Evolutionary conservation across 2,888 invertebrate genomes (phyloP).

Genomic region (Apotomis turbidana): DNA sequence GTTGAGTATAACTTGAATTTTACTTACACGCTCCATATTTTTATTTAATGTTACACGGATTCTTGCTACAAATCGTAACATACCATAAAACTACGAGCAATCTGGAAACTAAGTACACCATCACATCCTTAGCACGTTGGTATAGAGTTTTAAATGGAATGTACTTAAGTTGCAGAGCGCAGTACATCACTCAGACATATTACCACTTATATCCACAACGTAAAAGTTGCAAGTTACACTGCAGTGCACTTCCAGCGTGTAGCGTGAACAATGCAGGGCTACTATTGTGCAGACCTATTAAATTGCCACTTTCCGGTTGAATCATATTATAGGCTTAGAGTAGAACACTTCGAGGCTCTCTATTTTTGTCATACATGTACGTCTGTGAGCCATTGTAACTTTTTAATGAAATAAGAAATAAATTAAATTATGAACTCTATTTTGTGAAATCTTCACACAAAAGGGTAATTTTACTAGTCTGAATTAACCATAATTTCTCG

Average conservation of each 20-base stretch:
- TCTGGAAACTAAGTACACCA: background rate
- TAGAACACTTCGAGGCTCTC: too few species aligned
- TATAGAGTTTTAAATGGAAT: conserved; percentile 4
- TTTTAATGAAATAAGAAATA: too few species aligned
- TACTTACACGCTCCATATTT: conserved; percentile 1
- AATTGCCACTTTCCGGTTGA: background rate
- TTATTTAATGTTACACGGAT: conserved; percentile 7
- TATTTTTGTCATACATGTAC: too few species aligned
- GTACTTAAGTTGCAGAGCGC: background rate
- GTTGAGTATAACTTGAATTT: background rate
- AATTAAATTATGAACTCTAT: too few species aligned
- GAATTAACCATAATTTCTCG: too few species aligned
- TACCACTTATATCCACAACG: conserved; percentile 32
- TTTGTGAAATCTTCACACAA: too few species aligned
- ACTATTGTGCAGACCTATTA: conserved; percentile 16
- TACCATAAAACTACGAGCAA: conserved; percentile 14
- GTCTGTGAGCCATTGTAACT: too few species aligned
- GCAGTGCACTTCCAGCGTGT: conserved; percentile 22
- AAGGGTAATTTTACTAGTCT: too few species aligned
- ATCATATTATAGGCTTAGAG: background rate
- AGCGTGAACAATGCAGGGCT: conserved; percentile 16
- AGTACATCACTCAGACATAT: conserved; percentile 36
- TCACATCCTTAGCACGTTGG: background rate
- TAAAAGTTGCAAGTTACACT: conserved; percentile 32
- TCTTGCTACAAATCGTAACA: conserved; percentile 27